Evolutionary conservation across 2,797 vertebrate genomes (phyloP), one percentile per base, ranked within the genome.

Genomic region (Melanotaenia trifasciata): DNA sequence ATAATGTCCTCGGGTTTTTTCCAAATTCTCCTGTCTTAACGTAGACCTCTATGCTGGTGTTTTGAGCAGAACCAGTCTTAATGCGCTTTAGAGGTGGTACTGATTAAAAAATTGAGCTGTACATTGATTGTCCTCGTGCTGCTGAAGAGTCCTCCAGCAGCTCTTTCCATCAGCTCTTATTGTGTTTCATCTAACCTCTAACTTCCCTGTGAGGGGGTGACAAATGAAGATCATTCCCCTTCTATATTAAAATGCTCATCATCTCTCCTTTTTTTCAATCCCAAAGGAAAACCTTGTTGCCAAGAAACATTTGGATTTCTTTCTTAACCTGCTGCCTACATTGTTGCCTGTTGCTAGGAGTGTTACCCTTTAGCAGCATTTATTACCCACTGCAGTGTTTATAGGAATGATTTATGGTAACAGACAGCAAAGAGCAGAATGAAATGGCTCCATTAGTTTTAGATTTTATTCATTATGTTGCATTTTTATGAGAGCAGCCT

Each of bases 301-400:
- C 79, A 76, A 77, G 79, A 71, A 85, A 84, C 80, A 54, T 83
- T 74, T 67, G 9, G 47, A 67, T 57, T 61, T 76, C 35, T 68
- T 74, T 67, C 58, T 64, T 40, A 67, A 65, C 65, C 50, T 64
- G 78, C 79, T 80, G 70, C 80, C 67, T 69, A 81, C 84, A 36
- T 87, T 66, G 80, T 53, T 70, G 70, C 81, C 67, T 81, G 82
- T 89, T 86, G 88, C 85, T 84, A 77, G 65, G 79, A 81, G 70
- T 81, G 82, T 84, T 74, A 72, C 83, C 74, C 68, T 64, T 87
- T 83, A 70, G 84, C 72, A 79, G 73, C 50, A 69, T 78, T 85
- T 45, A 57, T 67, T 69, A 54, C 68, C 67, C 81, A 64, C 82
- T 70, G 50, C 71, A 32, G 74, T 47, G 74, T 84, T 82, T 63